These are phyloP conservation scores for Netelia virgata DNA, from an alignment of 2,888 invertebrate genomes.

Conservation along the genomic window DNA sequence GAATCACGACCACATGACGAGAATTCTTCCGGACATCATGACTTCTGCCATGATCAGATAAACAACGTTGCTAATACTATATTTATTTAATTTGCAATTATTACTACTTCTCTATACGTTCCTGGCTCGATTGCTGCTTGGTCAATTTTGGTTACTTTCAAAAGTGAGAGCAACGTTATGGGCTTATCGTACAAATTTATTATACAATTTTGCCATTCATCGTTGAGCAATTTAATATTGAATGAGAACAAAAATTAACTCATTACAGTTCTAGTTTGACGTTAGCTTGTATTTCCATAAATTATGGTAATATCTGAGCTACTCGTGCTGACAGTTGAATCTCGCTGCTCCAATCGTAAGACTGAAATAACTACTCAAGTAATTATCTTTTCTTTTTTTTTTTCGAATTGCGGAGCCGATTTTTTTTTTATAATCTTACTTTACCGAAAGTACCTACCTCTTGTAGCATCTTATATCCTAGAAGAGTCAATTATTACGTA, in stretches of 20 bases:
- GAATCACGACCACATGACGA: slow-evolving; percentile 10
- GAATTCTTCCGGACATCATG: slow-evolving; percentile 53
- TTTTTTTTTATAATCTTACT: neutral
- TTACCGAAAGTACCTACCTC: neutral
- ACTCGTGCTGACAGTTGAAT: neutral
- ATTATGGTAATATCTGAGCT: neutral
- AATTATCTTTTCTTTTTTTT: neutral
- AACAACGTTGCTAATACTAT: neutral
- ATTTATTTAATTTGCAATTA: neutral
- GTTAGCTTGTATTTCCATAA: neutral
- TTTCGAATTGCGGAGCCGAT: neutral
- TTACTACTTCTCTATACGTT: neutral
- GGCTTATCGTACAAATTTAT: neutral
- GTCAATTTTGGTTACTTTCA: neutral
- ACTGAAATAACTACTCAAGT: slow-evolving; percentile 21
- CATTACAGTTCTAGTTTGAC: neutral
- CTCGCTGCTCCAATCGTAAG: slow-evolving; percentile 1
- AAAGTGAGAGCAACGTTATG: neutral
- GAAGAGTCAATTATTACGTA: slow-evolving; percentile 4
- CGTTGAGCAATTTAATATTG: neutral
- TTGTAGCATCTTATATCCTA: neutral
- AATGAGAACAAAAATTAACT: neutral
- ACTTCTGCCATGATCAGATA: slow-evolving; percentile 43
- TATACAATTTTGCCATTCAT: neutral
- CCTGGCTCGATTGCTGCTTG: neutral